Percentiles rank a stretch among this genome's conserved stretches.
phyloP scores from a whole-genome alignment of 2,888 invertebrate species.

The Cantharis flavilabris region DNA sequence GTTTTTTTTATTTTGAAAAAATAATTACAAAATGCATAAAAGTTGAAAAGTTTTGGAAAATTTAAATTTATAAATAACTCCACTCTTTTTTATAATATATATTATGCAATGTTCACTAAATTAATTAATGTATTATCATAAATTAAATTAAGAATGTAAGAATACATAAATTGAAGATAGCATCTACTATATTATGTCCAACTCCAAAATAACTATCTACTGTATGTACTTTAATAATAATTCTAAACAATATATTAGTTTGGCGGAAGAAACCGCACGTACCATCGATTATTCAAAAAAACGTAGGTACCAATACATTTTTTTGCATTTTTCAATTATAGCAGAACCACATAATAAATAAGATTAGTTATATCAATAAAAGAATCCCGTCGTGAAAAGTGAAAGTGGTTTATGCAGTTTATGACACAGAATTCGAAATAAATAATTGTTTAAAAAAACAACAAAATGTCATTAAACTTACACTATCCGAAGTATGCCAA shows the following conservation, averaged over 20 bases:
- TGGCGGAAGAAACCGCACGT: too few species aligned
- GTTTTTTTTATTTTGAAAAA: too few species aligned
- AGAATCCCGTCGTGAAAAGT: neutral
- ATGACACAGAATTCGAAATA: constrained; percentile 1
- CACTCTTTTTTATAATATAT: neutral
- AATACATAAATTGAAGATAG: neutral
- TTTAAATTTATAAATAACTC: neutral
- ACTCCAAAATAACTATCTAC: neutral
- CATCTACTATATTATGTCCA: neutral
- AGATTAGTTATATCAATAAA: neutral
- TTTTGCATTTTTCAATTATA: neutral
- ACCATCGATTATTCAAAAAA: too few species aligned
- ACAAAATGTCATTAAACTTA: constrained; percentile 4
- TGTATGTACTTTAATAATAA: too few species aligned
- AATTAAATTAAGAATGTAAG: neutral
- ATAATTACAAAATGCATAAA: neutral
- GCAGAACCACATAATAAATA: neutral
- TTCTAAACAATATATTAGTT: too few species aligned
- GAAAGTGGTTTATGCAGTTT: constrained; percentile 13
- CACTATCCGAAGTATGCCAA: neutral
- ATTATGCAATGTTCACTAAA: neutral
- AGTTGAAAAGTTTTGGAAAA: neutral
- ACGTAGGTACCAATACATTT: neutral
- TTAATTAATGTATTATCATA: neutral
- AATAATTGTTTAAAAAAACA: neutral